These are phyloP conservation scores for Neolamprologus devosi DNA, from an alignment of 2,113 vertebrate genomes.

Conservation along the genomic window DNA sequence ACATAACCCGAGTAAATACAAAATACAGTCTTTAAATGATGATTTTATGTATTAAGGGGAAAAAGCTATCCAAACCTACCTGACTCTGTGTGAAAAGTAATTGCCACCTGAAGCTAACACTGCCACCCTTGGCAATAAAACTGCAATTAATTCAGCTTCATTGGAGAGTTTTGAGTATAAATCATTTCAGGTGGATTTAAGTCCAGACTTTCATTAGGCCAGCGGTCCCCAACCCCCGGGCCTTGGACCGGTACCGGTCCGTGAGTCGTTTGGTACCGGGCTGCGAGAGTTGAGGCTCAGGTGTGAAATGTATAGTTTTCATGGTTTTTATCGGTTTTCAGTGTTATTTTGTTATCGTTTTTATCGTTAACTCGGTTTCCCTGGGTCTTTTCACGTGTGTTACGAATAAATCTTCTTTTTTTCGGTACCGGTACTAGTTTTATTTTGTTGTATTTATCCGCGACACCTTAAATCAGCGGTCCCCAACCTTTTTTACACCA, in stretches of 20 bases:
- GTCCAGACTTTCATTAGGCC: background rate
- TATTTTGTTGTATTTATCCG: no score
- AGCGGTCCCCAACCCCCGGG: no score
- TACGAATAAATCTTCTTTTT: fast-evolving
- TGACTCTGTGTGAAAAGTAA: background rate
- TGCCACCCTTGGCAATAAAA: background rate
- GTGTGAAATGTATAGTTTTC: no score
- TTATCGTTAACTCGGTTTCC: fast-evolving
- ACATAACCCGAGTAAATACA: background rate
- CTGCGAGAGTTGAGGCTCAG: no score
- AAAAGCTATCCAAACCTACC: background rate
- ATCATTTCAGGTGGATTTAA: background rate
- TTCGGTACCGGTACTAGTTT: fast-evolving
- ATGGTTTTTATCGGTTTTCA: fast-evolving
- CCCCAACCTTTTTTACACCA: fast-evolving
- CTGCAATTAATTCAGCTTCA: background rate
- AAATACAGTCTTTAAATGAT: background rate
- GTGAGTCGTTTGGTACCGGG: fast-evolving
- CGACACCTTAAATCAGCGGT: no score
- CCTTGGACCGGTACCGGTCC: fast-evolving
- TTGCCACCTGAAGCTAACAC: background rate
- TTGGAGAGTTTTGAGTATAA: background rate
- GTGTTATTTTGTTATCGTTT: no score
- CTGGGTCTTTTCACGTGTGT: fast-evolving
- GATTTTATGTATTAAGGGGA: background rate